Evolutionary conservation across 2,888 invertebrate species (phyloP).

Genomic region (Tiliacea aurago): DNA sequence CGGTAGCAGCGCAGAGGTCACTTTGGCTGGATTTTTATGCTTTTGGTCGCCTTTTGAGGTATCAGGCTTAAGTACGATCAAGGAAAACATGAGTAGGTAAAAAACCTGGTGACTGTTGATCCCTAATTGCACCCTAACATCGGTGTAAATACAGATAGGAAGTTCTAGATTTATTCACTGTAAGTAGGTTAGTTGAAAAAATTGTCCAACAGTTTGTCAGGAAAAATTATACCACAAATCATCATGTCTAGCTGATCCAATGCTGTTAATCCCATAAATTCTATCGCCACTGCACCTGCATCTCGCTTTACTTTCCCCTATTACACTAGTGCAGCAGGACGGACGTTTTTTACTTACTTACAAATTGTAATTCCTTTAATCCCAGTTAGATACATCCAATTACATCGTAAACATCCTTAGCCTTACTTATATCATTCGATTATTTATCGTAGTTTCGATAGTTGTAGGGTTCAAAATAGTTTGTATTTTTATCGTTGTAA

Average conservation of each 20-base stretch:
- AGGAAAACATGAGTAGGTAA: no score
- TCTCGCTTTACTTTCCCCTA: conserved; percentile 75
- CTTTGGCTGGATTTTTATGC: no score
- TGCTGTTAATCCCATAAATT: conserved; percentile 77
- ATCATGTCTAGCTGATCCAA: conserved; percentile 56
- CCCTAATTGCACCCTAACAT: no score
- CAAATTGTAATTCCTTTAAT: conserved; percentile 90
- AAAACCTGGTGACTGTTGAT: no score
- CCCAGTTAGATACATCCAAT: conserved; percentile 89
- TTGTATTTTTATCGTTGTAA: conserved; percentile 48
- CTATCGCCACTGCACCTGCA: conserved; percentile 85
- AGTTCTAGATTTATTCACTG: no score
- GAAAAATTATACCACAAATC: no score
- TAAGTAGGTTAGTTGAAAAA: no score
- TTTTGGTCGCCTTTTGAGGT: no score
- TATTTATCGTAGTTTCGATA: conserved; percentile 24
- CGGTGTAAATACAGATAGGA: no score
- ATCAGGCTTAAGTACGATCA: no score
- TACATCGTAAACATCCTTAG: conserved; percentile 82
- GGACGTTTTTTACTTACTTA: conserved; percentile 86
- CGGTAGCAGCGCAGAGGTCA: no score
- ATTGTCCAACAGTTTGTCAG: no score
- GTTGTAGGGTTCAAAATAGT: conserved; percentile 64
- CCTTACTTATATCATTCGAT: conserved; percentile 39
- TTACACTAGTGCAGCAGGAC: conserved; percentile 68